Conservation (phyloP, 1,140 invertebrate species). For the Ditylenchus dipsaci region DNA sequence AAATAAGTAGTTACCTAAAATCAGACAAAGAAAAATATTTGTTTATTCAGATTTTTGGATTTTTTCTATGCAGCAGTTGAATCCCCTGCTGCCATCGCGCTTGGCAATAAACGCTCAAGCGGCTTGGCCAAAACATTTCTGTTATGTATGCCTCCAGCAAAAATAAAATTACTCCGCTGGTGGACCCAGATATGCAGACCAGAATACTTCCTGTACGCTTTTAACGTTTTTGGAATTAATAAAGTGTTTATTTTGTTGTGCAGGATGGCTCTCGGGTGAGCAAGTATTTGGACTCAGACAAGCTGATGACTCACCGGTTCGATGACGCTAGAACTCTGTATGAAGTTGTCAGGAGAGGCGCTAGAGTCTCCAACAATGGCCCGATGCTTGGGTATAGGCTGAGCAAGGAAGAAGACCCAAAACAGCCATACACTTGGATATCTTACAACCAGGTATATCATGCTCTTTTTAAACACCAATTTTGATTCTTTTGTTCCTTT, state of each 20-base stretch:
- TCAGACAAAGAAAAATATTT: no score
- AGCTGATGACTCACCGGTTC: conserved; percentile 75
- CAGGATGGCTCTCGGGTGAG: conserved; percentile 82
- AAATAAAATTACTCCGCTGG: conserved; percentile 37
- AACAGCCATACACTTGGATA: no score
- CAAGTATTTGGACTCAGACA: conserved; percentile 83
- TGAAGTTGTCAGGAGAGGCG: conserved; percentile 79
- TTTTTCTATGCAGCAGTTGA: no score
- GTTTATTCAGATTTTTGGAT: no score
- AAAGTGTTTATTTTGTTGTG: conserved; percentile 36
- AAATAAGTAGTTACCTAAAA: no score
- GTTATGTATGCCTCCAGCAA: no score
- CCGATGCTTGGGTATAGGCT: conserved; percentile 57
- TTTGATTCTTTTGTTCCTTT: no score
- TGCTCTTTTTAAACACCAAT: no score
- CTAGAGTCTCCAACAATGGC: conserved; percentile 55
- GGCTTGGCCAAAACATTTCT: no score
- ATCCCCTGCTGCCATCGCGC: no score
- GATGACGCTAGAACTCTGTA: conserved; percentile 78
- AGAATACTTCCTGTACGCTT: conserved; percentile 30
- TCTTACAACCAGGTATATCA: no score
- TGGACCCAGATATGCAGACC: conserved; percentile 35
- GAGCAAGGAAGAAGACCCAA: conserved; percentile 67
- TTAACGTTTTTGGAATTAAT: background rate
- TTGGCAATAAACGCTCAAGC: no score